Conservation (phyloP, 2,113 vertebrate genomes). For the Myanophis thanlyinensis region DNA sequence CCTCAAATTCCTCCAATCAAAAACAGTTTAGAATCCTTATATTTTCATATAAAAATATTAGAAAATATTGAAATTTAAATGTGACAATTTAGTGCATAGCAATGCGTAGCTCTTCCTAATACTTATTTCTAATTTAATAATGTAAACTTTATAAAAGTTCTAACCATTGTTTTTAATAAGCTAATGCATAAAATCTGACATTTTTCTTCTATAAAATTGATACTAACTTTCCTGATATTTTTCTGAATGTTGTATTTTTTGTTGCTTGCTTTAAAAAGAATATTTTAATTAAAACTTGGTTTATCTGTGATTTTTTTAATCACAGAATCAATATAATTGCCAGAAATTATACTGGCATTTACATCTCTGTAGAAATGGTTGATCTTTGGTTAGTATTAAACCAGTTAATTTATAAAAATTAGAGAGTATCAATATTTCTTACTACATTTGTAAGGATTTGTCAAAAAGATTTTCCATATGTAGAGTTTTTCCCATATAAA, state of each 20-base stretch:
- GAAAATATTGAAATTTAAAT: not conserved
- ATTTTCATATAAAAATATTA: not conserved
- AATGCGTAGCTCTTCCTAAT: not conserved
- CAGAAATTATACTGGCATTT: not conserved
- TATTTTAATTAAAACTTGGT: not conserved
- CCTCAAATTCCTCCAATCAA: not conserved
- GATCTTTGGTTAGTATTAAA: not conserved
- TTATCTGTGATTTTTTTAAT: constrained; percentile 10
- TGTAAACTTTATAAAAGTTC: no score
- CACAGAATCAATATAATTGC: not conserved
- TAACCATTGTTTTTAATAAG: not conserved
- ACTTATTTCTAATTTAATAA: no score
- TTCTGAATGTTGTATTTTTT: not conserved
- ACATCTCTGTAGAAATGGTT: not conserved
- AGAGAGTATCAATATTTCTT: constrained; percentile 34
- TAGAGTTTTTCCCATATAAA: constrained; percentile 25
- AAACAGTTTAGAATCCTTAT: not conserved
- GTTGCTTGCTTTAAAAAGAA: not conserved
- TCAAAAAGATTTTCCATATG: constrained; percentile 14
- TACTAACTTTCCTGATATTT: not conserved
- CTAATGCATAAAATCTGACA: not conserved
- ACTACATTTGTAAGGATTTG: not conserved
- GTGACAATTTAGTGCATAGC: not conserved
- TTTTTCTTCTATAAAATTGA: not conserved
- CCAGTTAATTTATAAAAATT: constrained; percentile 31